phyloP scores from a whole-genome alignment of 1,140 invertebrate genomes.

The Lepidotrigona ventralis region DNA sequence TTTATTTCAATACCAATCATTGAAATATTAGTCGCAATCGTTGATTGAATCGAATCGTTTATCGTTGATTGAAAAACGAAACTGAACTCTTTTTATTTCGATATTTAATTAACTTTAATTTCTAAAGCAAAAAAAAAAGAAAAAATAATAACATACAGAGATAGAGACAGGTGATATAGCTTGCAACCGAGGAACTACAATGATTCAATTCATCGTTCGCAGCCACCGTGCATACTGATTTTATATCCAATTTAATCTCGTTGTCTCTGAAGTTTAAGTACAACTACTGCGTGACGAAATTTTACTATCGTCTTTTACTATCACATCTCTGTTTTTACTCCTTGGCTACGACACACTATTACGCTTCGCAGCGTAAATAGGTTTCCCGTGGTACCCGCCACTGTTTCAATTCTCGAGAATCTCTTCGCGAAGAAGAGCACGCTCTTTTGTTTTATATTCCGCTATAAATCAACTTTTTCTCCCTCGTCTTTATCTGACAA shows the following conservation, averaged over 20 bases:
- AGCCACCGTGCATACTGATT: not conserved
- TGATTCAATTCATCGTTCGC: no score
- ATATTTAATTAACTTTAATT: no score
- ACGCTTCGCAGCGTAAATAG: not conserved
- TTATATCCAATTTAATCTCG: not conserved
- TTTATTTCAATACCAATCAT: no score
- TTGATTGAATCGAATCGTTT: no score
- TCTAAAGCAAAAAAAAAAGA: no score
- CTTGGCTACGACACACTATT: not conserved
- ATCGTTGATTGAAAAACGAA: no score
- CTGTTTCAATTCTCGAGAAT: not conserved
- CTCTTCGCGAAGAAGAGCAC: not conserved
- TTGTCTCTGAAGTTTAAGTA: not conserved
- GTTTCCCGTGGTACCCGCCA: not conserved
- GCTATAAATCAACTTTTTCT: not conserved
- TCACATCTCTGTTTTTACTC: not conserved
- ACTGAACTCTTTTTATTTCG: no score
- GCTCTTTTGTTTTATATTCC: not conserved
- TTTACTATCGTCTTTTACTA: constrained; percentile 20
- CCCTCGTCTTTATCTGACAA: not conserved
- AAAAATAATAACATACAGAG: no score
- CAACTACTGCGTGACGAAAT: not conserved
- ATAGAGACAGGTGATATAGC: no score
- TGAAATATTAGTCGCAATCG: no score
- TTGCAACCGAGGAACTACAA: no score